Base-by-base conservation (phyloP, 2,113 vertebrate species). In the Osmerus eperlanus region DNA sequence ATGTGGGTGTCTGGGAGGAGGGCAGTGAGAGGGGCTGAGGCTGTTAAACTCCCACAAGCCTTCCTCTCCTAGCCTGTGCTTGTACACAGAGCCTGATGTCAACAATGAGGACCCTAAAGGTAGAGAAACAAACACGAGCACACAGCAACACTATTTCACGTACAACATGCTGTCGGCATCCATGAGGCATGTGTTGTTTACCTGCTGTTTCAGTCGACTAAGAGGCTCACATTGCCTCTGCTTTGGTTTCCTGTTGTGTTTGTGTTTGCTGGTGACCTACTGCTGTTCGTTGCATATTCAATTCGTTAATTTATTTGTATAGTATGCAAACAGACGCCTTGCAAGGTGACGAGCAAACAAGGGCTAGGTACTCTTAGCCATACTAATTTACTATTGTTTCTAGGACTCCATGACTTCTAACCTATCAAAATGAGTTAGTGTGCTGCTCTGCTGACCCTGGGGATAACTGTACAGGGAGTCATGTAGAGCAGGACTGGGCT, bases 231-330 rank as follows among this genome's bases (percentile, higher is more conserved):
- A n/a, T 76, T 69, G 73, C 54, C 16, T 0, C 47, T 63, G 74
- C 75, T 85, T 68, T 76, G 74, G 23, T 78, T 76, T 78, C 69
- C 77, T 73, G 78, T 81, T 82, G 25, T 78, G 80, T 84, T 85
- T 79, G 74, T 83, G 63, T 82, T 79, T 78, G 70, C 67, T 61
- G 60, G 74, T 81, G 77, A 86, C 80, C 76, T 75, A 74, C 74
- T 61, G 71, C 70, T 84, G 72, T 82, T 86, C 77, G 83, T 84
- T 87, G 84, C 86, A 86, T 87, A 87, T 84, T 81, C 79, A 88
- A 77, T 82, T 73, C 76, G 78, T 70, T 79, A 65, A 85, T 87
- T 84, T 86, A 77, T 88, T 89, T 88, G 84, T 73, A 69, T 79
- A 72, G 82, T 65, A 71, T 79, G 82, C 83, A 85, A 84, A 90